Evolutionary conservation across 2,113 vertebrate species (phyloP), one percentile per base, ranked within the genome.

Genomic region (Myrmecobius fasciatus): DNA sequence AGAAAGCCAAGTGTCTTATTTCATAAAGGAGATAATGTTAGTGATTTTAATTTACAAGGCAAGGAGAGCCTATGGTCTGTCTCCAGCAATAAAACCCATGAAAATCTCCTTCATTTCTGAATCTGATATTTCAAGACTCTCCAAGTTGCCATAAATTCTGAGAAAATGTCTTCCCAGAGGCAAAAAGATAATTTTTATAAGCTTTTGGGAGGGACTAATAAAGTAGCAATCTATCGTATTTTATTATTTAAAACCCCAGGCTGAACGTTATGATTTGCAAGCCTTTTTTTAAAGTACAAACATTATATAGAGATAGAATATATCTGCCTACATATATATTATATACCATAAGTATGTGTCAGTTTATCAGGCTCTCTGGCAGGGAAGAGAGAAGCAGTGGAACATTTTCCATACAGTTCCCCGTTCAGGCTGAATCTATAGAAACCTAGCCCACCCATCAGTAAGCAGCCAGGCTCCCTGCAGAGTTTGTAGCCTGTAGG

Each of bases 161-260:
- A 98, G 98, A 98, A 98, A 98, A 98, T 97, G 98, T 98, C 98
- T 98, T 98, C 98, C 98, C 98, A 96, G 96, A 47, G 98, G 98
- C 98, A 96, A 98, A 83, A 98, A 98, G 98, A 98, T 98, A 98
- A 98, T 99, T 98, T 98, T 98, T 98, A 98, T 98, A 98, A 97
- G 98, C 98, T 98, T 98, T 98, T 97, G 96, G 47, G 98, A 98
- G 98, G 96, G 98, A 98, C 98, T 98, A 98, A 98, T 98, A 98
- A 98, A 98, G 98, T 97, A 94, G 88, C 98, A 98, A 98, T 99
- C 98, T 98, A 97, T 91, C 93, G 88, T 98, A 98, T 97, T 99
- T 98, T 98, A 98, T 99, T 99, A 98, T 98, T 99, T 98, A 98
- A 98, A 98, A 95, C 93, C 96, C 94, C 96, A 96, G 96, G 98